Percentiles rank a stretch among this genome's conserved stretches.
These are phyloP conservation scores for Xylophagus ater DNA, from an alignment of 2,888 invertebrate species.

Conservation along the genomic window DNA sequence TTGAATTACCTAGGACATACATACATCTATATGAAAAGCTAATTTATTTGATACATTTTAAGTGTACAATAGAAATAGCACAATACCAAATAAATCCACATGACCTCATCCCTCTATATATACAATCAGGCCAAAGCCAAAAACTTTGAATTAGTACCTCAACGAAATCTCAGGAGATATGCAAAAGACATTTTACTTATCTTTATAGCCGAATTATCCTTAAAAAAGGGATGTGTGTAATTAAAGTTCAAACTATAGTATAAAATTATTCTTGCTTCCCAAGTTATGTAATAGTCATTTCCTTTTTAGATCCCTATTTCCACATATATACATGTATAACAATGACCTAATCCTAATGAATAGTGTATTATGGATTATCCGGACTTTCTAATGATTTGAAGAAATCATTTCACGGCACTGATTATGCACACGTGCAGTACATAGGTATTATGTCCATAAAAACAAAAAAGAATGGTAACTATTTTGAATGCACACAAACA, in stretches of 20 bases:
- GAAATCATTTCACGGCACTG: slow-evolving; percentile 5
- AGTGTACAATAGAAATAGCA: too few relatives aligned
- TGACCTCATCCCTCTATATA: neutral
- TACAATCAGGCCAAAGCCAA: neutral
- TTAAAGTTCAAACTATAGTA: too few relatives aligned
- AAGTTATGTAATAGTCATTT: too few relatives aligned
- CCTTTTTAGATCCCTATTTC: too few relatives aligned
- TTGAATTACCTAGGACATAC: slow-evolving; percentile 6
- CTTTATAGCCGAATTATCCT: slow-evolving; percentile 12
- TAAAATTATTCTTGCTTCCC: too few relatives aligned
- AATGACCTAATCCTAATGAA: slow-evolving; percentile 14
- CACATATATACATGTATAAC: too few relatives aligned
- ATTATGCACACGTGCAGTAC: slow-evolving; percentile 12
- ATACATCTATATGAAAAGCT: neutral
- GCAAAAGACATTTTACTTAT: slow-evolving; percentile 14
- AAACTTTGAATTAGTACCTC: slow-evolving; percentile 2
- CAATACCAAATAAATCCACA: too few relatives aligned
- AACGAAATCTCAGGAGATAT: slow-evolving; percentile 10
- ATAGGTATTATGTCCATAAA: too few relatives aligned
- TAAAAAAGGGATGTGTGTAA: slow-evolving; percentile 12
- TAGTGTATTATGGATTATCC: too few relatives aligned
- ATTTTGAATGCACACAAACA: too few relatives aligned
- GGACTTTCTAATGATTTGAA: too few relatives aligned
- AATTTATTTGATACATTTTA: slow-evolving; percentile 9
- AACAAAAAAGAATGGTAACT: too few relatives aligned